Conservation (phyloP, 2,888 invertebrate species). For the Drosophila heteroneura region DNA sequence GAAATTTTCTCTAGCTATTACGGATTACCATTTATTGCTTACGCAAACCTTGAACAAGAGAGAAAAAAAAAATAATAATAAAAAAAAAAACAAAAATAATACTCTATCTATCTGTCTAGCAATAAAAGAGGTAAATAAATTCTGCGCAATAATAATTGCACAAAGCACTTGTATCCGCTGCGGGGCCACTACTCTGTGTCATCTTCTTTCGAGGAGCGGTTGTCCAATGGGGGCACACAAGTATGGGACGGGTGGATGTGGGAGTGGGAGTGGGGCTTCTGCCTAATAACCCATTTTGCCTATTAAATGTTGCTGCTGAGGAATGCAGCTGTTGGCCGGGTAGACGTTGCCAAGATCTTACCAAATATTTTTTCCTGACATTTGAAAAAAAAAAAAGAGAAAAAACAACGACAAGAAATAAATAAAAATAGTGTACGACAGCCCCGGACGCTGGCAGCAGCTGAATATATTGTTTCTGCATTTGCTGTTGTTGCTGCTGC, state of each 20-base stretch:
- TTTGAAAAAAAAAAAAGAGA: slow-evolving; percentile 37
- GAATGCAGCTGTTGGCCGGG: slow-evolving; percentile 53
- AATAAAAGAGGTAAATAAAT: slow-evolving; percentile 31
- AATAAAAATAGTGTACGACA: slow-evolving; percentile 3
- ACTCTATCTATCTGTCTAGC: neutral
- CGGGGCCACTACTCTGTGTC: slow-evolving; percentile 16
- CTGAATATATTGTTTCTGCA: slow-evolving; percentile 21
- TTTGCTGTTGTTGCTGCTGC: neutral
- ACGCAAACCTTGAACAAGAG: slow-evolving; percentile 39
- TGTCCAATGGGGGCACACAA: slow-evolving; percentile 4
- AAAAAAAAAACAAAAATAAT: neutral
- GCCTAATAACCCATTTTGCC: slow-evolving; percentile 66
- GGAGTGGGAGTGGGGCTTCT: slow-evolving; percentile 2
- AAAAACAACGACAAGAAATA: neutral
- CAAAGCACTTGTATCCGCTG: slow-evolving; percentile 23
- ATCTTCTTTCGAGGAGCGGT: slow-evolving; percentile 36
- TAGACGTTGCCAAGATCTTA: slow-evolving; percentile 26
- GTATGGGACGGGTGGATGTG: neutral
- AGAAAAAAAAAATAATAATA: neutral
- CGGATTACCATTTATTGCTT: slow-evolving; percentile 25
- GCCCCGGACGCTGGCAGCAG: slow-evolving; percentile 16
- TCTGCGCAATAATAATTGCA: slow-evolving; percentile 41
- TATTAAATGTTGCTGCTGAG: slow-evolving; percentile 54
- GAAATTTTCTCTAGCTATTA: slow-evolving; percentile 43
- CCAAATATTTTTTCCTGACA: slow-evolving; percentile 62